Evolutionary conservation across 1,140 invertebrate genomes (phyloP).

Genomic region (Elysia chlorotica): DNA sequence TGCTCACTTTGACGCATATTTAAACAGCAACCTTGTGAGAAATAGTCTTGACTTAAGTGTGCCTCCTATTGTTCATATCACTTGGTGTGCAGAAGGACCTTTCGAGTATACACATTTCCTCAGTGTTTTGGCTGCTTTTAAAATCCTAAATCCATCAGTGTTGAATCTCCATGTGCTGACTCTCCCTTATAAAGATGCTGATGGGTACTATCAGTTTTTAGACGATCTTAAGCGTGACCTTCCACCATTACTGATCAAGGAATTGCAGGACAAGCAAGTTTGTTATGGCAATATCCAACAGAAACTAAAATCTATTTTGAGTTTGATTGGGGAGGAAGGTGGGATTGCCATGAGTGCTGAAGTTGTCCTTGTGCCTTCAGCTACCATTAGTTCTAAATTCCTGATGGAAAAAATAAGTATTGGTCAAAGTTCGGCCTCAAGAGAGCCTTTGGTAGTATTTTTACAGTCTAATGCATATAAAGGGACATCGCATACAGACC

Average conservation of each 20-base stretch:
- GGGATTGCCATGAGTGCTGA: slow-evolving; percentile 32
- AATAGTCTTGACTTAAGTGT: background rate
- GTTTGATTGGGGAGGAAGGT: slow-evolving; percentile 24
- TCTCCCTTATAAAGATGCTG: slow-evolving; percentile 25
- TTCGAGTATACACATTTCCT: slow-evolving; percentile 47
- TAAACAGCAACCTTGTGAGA: background rate
- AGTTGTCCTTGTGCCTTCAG: slow-evolving; percentile 19
- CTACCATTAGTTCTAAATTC: background rate
- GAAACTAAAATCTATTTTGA: slow-evolving; percentile 11
- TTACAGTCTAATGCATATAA: no score
- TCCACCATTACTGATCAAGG: slow-evolving; percentile 23
- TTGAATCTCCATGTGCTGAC: slow-evolving; percentile 30
- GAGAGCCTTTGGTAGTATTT: no score
- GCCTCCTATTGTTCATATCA: slow-evolving; percentile 28
- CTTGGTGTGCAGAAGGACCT: slow-evolving; percentile 37
- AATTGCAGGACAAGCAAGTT: slow-evolving; percentile 3
- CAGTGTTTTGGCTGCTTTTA: slow-evolving; percentile 39
- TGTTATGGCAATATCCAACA: slow-evolving; percentile 12
- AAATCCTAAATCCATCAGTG: slow-evolving; percentile 27
- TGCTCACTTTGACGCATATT: background rate
- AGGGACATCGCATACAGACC: no score
- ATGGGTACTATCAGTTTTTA: slow-evolving; percentile 34
- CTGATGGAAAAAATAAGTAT: no score
- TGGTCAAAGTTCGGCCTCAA: no score
- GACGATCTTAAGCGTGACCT: slow-evolving; percentile 25